Conservation (phyloP, 1,140 invertebrate species). For the Eriocheir sinensis region DNA sequence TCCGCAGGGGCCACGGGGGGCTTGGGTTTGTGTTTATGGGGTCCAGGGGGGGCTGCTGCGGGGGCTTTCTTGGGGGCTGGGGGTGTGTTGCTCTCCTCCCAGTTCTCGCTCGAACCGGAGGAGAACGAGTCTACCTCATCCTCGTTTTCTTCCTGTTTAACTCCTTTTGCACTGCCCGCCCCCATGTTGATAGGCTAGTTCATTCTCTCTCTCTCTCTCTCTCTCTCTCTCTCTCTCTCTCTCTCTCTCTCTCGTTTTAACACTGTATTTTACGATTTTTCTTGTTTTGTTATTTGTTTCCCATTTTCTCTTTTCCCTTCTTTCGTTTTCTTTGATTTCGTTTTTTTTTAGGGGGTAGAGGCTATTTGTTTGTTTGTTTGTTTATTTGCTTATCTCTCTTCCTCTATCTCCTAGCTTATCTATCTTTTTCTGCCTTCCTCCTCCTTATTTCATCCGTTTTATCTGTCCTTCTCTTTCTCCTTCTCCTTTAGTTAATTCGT, state of each 20-base stretch:
- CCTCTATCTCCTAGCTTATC: neutral
- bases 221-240: neutral
- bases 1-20: neutral
- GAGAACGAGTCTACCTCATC: conserved; percentile 46
- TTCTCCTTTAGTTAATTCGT: too few species aligned
- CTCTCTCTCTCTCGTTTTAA: neutral
- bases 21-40: neutral
- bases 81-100: neutral
- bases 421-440: neutral
- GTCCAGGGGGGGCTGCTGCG: neutral
- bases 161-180: conserved; percentile 54
- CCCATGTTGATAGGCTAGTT: conserved; percentile 24
- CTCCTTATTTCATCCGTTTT: neutral
- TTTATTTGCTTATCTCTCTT: neutral
- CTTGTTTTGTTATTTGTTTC: neutral
- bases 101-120: conserved; percentile 15
- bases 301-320: neutral
- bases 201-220: neutral
- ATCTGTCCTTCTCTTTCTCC: neutral
- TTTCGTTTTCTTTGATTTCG: neutral
- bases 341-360: too few species aligned
- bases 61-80: neutral
- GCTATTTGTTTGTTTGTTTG: neutral
- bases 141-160: neutral
- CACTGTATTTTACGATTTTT: neutral